These are phyloP conservation scores for Lutraria rhynchaena DNA, from an alignment of 1,140 invertebrate genomes.

Conservation along the genomic window DNA sequence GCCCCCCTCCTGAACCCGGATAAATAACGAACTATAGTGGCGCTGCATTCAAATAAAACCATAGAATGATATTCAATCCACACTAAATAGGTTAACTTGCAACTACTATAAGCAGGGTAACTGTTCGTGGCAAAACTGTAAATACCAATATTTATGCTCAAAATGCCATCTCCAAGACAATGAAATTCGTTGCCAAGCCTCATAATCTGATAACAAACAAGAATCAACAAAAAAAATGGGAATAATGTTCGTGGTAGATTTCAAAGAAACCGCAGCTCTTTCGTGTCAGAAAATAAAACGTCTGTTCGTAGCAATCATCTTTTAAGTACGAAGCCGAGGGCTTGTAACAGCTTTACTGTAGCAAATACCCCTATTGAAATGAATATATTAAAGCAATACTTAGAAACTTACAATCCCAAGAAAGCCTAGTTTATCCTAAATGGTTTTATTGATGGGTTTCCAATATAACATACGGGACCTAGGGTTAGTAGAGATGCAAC, in stretches of 20 bases:
- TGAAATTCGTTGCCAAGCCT: not conserved
- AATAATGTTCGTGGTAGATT: not conserved
- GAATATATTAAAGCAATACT: not conserved
- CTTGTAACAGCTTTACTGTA: not conserved
- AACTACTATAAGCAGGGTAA: constrained; percentile 9
- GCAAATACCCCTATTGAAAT: constrained; percentile 10
- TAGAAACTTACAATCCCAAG: not conserved
- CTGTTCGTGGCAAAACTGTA: constrained; percentile 11
- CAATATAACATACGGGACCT: constrained; percentile 27
- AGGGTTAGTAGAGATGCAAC: not conserved
- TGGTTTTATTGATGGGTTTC: constrained; percentile 38
- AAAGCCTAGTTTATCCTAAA: constrained; percentile 13
- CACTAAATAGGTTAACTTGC: not conserved
- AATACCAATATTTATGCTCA: not conserved
- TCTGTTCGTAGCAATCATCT: not conserved
- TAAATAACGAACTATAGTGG: constrained; percentile 46
- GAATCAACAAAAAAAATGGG: not conserved
- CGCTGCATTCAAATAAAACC: constrained; percentile 22
- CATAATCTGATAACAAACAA: no score
- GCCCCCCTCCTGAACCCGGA: constrained; percentile 7
- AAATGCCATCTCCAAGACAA: not conserved
- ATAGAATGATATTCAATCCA: not conserved
- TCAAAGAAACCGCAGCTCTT: not conserved
- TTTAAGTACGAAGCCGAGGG: not conserved
- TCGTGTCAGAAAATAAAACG: not conserved